These are phyloP conservation scores for Sciurus vulgaris DNA, from an alignment of 2,797 vertebrate genomes.

Conservation along the genomic window DNA sequence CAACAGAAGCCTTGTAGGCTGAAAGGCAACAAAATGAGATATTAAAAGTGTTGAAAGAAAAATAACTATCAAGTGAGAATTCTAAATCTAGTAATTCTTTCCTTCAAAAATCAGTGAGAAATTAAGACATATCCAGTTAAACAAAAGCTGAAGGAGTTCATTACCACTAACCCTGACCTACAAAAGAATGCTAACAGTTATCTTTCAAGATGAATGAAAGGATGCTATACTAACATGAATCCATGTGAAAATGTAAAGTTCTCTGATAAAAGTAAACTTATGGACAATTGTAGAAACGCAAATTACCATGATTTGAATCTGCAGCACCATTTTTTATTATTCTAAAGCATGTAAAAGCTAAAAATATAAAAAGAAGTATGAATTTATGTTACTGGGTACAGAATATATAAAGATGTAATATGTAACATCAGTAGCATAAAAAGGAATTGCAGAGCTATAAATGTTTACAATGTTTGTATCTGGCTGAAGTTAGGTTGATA, in stretches of 20 bases:
- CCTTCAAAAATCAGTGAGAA: neutral
- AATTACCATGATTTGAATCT: neutral
- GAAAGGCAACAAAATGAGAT: neutral
- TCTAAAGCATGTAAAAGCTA: neutral
- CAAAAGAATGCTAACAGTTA: neutral
- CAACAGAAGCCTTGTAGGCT: neutral
- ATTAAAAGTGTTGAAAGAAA: neutral
- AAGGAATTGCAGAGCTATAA: neutral
- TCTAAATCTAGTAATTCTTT: neutral
- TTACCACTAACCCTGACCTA: neutral
- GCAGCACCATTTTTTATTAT: neutral
- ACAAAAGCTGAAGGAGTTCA: neutral
- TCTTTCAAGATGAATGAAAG: neutral
- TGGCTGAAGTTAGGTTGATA: neutral
- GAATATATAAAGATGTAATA: neutral
- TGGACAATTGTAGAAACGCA: neutral
- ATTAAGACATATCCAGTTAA: neutral
- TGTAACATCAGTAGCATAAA: neutral
- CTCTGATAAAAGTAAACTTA: neutral
- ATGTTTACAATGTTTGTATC: neutral
- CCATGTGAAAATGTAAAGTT: neutral
- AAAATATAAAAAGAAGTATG: neutral
- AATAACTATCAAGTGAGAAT: neutral
- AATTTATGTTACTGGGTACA: neutral
- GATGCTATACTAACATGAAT: neutral